Evolutionary conservation across 2,113 vertebrate species (phyloP).

Genomic region (Noturus placidus): DNA sequence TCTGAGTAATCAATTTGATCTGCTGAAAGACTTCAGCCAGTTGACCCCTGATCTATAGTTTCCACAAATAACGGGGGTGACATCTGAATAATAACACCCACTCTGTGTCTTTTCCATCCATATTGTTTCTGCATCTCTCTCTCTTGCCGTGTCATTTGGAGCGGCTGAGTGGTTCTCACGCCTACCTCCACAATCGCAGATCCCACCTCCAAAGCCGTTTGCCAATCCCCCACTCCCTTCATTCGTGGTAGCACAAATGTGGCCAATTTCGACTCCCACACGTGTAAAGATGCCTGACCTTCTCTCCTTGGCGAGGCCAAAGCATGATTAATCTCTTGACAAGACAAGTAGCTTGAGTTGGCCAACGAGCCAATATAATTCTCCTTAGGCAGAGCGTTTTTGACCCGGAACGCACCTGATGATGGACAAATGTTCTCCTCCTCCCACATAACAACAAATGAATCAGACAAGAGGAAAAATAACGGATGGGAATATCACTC

Average conservation of each 20-base stretch:
- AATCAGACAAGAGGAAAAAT: constrained; percentile 32
- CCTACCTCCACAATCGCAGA: constrained; percentile 61
- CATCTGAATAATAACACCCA: constrained; percentile 65
- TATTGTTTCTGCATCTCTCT: constrained; percentile 36
- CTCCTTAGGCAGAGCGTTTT: constrained; percentile 59
- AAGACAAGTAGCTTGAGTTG: constrained; percentile 68
- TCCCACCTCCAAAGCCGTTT: constrained; percentile 50
- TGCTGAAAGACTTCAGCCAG: not conserved
- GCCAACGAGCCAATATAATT: constrained; percentile 64
- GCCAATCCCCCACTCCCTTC: constrained; percentile 50
- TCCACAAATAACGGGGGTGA: not conserved
- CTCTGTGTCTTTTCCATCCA: constrained; percentile 46
- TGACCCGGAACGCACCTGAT: constrained; percentile 61
- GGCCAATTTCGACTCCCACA: constrained; percentile 63
- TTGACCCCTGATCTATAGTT: constrained; percentile 6
- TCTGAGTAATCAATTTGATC: not conserved
- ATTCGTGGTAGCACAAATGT: constrained; percentile 50
- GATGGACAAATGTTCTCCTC: constrained; percentile 58
- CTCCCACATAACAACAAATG: constrained; percentile 36
- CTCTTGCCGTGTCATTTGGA: constrained; percentile 40
- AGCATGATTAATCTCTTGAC: constrained; percentile 74
- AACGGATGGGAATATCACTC: constrained; percentile 11
- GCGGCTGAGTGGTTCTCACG: constrained; percentile 43
- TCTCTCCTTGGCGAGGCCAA: constrained; percentile 60
- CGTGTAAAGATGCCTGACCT: constrained; percentile 67